These are phyloP conservation scores for Desmodus rotundus DNA, from an alignment of 2,113 vertebrate species.

Conservation along the genomic window DNA sequence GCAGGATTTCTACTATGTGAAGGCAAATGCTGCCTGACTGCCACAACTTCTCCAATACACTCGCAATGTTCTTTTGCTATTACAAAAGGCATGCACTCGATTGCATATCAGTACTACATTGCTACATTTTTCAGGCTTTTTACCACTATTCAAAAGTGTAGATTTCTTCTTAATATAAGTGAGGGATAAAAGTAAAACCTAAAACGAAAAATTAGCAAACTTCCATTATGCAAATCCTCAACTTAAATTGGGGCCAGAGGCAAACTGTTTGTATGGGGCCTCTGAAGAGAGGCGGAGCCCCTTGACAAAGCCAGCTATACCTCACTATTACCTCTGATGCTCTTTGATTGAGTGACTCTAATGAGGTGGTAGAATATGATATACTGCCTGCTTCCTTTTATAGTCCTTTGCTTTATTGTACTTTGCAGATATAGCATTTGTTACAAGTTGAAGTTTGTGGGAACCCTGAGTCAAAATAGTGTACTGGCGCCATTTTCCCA, in stretches of 20 bases:
- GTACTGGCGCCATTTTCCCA: neutral
- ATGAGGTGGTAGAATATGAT: neutral
- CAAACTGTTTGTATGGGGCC: neutral
- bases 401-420: neutral
- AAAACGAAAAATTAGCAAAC: neutral
- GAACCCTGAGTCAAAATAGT: neutral
- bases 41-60: neutral
- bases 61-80: neutral
- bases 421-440: neutral
- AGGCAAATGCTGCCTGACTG: neutral
- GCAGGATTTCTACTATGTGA: neutral
- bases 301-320: neutral
- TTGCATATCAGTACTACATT: neutral
- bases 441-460: neutral
- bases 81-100: neutral
- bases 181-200: neutral
- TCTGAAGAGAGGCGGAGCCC: neutral
- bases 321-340: neutral
- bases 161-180: neutral
- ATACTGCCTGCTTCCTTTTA: neutral
- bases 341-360: neutral
- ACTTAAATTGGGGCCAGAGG: neutral
- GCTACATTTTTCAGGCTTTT: neutral
- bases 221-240: neutral
- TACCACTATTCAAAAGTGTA: neutral